Percentiles rank a stretch among this genome's conserved stretches.
These are phyloP conservation scores for Rhagonycha fulva DNA, from an alignment of 2,888 invertebrate species.

Conservation along the genomic window DNA sequence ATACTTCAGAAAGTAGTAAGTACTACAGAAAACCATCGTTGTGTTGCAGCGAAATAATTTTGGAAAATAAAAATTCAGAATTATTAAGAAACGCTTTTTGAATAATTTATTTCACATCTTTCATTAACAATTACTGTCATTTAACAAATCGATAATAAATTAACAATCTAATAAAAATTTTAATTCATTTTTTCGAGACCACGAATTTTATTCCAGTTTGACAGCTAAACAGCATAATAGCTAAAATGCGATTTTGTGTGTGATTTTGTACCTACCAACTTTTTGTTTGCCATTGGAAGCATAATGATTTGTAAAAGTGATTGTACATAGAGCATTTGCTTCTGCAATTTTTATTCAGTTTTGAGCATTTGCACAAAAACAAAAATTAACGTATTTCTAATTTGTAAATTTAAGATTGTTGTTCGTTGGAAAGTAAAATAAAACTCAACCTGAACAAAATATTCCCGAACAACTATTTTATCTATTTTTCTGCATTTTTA, in stretches of 20 bases:
- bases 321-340: constrained; percentile 27
- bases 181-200: constrained; percentile 16
- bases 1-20: no score
- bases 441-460: background rate
- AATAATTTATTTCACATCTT: background rate
- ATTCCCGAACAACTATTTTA: constrained; percentile 12
- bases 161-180: constrained; percentile 18
- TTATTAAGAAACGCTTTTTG: background rate
- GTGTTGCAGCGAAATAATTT: no score
- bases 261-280: background rate
- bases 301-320: background rate
- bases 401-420: constrained; percentile 9
- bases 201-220: constrained; percentile 2
- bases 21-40: no score
- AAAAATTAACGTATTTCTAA: constrained; percentile 21
- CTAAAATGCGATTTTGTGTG: constrained; percentile 4
- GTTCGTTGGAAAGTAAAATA: background rate
- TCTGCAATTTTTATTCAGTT: constrained; percentile 9
- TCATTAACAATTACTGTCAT: constrained; percentile 6
- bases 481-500: constrained; percentile 24
- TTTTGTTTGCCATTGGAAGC: constrained; percentile 9
- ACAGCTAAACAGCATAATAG: background rate
- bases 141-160: constrained; percentile 13
- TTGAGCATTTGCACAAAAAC: constrained; percentile 22
- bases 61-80: background rate